Base-by-base conservation (phyloP, 1,140 invertebrate genomes). In the Phymastichus coffea region DNA sequence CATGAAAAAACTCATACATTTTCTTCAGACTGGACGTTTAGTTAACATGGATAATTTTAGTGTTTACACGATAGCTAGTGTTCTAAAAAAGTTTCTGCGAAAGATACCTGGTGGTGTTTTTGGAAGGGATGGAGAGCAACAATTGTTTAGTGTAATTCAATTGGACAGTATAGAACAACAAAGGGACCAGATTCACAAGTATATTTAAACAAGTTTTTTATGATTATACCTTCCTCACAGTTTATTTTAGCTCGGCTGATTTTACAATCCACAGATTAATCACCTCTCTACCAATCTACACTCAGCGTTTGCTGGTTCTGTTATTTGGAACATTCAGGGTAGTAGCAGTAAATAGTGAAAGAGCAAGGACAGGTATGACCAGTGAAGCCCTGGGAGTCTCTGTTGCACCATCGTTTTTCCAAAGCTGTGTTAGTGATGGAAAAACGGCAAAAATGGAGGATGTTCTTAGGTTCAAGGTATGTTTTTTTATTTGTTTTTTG, bases 1-100 rank as follows among this genome's bases (percentile, higher is more conserved):
- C 66, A 96, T 97, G 86, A 95, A 97, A 74, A 96, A 97, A 74
- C 85, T 99, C 1, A 94, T 96, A 62, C 94, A 98, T 76, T 95
- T 97, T 70, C 83, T 92, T 60, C 93, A 97, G 77, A 92, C 95
- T 65, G 97, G 97, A 12, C 86, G 95, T 60, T 85, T 97, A 63
- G 93, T 98, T n/a, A 98, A 98, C 76, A 96, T 97, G 70, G 92
- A 95, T 70, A 95, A 97, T 76, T 98, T 96, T 76, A 97, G 93
- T 64, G 95, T 98, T 52, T 97, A 99, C 80, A 99, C 97, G 35
- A 95, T 99, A 71, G 96, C 97, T 22, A 97, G 95, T 78, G 96
- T 99, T 33, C 83, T 98, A 26, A 99, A 99, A 80, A 93, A 94
- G 82, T 99, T 99, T 81, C 83, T 98, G n/a, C 86, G 96, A 56